Conservation (phyloP, 2,888 invertebrate genomes). For the Eupithecia vulgata region DNA sequence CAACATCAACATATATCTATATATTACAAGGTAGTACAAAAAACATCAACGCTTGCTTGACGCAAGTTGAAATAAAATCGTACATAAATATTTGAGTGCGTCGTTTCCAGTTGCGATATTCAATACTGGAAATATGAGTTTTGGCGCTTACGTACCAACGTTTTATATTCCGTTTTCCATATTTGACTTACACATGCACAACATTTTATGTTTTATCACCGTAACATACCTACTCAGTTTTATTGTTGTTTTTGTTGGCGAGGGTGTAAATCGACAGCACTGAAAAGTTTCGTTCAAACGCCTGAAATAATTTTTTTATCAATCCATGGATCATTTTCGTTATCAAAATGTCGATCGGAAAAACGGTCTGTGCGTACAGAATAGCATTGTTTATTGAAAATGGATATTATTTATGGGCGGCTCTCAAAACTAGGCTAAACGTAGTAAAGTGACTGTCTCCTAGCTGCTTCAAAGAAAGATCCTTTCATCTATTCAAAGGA, state of each 20-base stretch:
- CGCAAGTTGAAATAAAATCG: constrained; percentile 41
- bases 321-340: neutral
- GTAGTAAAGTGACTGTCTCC: constrained; percentile 28
- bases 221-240: constrained; percentile 29
- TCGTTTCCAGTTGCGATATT: constrained; percentile 47
- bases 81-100: constrained; percentile 47
- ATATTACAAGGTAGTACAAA: neutral
- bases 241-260: constrained; percentile 20
- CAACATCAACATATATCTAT: neutral
- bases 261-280: constrained; percentile 24
- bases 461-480: constrained; percentile 23
- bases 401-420: constrained; percentile 5
- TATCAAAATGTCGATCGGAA: neutral
- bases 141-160: constrained; percentile 33
- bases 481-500: constrained; percentile 7
- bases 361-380: neutral
- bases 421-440: constrained; percentile 40
- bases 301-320: neutral
- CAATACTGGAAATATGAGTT: constrained; percentile 52
- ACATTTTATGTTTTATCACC: constrained; percentile 35
- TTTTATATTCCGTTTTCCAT: constrained; percentile 42
- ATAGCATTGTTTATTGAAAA: neutral
- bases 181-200: constrained; percentile 36
- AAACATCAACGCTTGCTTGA: constrained; percentile 36
- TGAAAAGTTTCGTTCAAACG: constrained; percentile 14